phyloP scores from a whole-genome alignment of 2,113 vertebrate genomes.

The Calonectris borealis region DNA sequence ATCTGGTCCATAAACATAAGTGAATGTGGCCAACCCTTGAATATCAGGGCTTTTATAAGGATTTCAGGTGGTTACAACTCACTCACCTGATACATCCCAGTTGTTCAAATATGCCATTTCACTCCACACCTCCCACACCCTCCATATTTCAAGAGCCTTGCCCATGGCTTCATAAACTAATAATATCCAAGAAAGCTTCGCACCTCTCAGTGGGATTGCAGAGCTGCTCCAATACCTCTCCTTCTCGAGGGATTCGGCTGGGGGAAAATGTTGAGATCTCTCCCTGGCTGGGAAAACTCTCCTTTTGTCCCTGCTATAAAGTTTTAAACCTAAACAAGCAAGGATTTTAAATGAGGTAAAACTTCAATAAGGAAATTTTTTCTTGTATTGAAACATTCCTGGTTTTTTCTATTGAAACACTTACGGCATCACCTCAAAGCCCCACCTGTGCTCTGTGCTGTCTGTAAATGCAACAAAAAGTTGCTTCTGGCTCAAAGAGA shows the following conservation, averaged over 20 bases:
- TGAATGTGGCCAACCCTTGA: background rate
- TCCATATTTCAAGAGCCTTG: background rate
- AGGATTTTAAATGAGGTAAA: background rate
- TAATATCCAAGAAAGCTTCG: background rate
- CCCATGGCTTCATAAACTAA: background rate
- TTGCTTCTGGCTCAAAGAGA: background rate
- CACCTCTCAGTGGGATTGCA: background rate
- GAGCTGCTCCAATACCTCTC: background rate
- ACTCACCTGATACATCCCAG: background rate
- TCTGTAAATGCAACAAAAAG: conserved; percentile 8
- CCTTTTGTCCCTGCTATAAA: background rate
- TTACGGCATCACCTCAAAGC: background rate
- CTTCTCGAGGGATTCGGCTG: background rate
- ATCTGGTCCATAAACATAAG: background rate
- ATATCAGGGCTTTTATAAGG: background rate
- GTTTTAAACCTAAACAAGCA: background rate
- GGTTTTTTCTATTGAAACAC: background rate
- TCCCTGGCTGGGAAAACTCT: background rate
- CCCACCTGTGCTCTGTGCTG: background rate
- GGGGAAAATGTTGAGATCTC: background rate
- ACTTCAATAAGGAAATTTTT: background rate
- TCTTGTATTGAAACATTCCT: background rate
- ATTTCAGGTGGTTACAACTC: background rate
- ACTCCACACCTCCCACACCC: background rate
- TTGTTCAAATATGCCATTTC: background rate